phyloP scores from a whole-genome alignment of 2,113 vertebrate species.

The Ictalurus furcatus region DNA sequence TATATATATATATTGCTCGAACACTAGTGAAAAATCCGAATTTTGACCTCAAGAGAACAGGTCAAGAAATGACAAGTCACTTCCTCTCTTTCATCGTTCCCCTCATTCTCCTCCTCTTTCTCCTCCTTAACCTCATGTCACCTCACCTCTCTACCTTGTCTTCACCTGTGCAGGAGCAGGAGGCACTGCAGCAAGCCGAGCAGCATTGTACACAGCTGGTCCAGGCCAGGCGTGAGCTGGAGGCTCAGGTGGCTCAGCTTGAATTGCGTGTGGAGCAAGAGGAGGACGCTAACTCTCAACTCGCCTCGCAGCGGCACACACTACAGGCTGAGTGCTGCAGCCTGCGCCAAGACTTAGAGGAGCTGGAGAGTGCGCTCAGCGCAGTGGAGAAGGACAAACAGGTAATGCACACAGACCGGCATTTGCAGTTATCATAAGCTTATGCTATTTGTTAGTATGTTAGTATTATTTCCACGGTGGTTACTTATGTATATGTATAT shows the following conservation, averaged over 20 bases:
- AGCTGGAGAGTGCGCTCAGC: slow-evolving; percentile 69
- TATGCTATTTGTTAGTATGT: neutral
- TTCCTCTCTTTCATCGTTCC: neutral
- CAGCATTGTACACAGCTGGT: slow-evolving; percentile 70
- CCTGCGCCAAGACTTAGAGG: slow-evolving; percentile 69
- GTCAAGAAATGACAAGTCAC: neutral
- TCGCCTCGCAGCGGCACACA: slow-evolving; percentile 63
- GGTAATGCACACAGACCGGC: slow-evolving; percentile 53
- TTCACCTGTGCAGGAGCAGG: slow-evolving; percentile 65
- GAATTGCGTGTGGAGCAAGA: slow-evolving; percentile 71
- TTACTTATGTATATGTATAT: too few relatives aligned
- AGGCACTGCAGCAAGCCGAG: slow-evolving; percentile 66
- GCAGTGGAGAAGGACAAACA: slow-evolving; percentile 66
- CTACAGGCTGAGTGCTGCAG: slow-evolving; percentile 71
- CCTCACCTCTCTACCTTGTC: neutral
- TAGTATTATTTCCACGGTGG: neutral
- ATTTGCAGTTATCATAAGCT: neutral
- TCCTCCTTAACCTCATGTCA: neutral
- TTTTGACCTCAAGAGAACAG: neutral
- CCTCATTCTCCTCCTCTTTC: neutral
- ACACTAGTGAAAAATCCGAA: neutral
- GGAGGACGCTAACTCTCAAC: slow-evolving; percentile 65
- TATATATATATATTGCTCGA: too few relatives aligned
- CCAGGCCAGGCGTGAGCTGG: slow-evolving; percentile 66
- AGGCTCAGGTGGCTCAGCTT: slow-evolving; percentile 68